Percentiles rank a stretch among this genome's conserved stretches.
phyloP scores from a whole-genome alignment of 2,888 invertebrate species.

The Chironomus tentans region DNA sequence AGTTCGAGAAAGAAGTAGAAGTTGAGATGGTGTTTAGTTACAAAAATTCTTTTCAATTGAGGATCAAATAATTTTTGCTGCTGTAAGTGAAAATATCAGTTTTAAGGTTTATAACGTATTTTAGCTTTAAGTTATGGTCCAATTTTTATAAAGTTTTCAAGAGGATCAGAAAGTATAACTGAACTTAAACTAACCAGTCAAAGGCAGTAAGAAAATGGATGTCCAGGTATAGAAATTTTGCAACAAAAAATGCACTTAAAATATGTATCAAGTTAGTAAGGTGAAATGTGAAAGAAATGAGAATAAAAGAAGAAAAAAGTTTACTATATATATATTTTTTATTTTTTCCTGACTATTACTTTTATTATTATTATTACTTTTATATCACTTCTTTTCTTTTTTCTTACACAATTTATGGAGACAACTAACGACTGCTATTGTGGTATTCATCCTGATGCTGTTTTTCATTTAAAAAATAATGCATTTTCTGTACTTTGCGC shows the following conservation, averaged over 20 bases:
- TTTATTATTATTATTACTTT: conserved; percentile 8
- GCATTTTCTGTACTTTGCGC: background rate
- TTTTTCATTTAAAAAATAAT: background rate
- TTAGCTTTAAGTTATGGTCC: too few species aligned
- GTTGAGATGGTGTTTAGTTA: background rate
- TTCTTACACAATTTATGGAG: background rate
- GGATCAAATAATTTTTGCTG: background rate
- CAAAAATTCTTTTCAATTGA: background rate
- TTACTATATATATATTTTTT: background rate
- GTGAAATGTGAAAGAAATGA: too few species aligned
- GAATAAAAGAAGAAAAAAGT: conserved; percentile 6
- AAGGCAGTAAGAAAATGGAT: too few species aligned
- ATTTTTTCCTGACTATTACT: too few species aligned
- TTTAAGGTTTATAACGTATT: too few species aligned
- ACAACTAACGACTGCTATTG: conserved; percentile 25
- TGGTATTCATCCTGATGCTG: conserved; percentile 1
- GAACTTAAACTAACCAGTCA: too few species aligned
- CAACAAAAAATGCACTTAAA: too few species aligned
- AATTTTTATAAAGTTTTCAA: too few species aligned
- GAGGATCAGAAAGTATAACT: too few species aligned
- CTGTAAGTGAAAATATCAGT: too few species aligned
- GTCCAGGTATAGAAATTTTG: too few species aligned
- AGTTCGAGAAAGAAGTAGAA: background rate
- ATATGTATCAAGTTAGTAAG: too few species aligned
- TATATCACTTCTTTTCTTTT: conserved; percentile 16